A percentile compares a stretch with the other conserved stretches of the same genome.
Evolutionary conservation across 1,140 invertebrate species (phyloP).

Genomic region (Metopolophium dirhodum): DNA sequence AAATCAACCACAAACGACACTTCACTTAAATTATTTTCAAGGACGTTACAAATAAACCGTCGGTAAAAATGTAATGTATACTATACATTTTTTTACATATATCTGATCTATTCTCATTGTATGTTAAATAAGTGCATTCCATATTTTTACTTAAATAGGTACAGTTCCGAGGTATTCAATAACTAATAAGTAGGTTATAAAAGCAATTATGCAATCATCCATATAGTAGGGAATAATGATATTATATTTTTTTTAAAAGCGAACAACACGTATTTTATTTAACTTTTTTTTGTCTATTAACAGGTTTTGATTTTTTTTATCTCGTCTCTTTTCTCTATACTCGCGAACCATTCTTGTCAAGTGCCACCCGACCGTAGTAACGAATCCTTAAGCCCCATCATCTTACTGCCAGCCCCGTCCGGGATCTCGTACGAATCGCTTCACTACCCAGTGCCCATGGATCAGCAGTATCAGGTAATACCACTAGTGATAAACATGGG

Average conservation of each 20-base stretch:
- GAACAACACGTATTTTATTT: neutral
- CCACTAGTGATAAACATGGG: conserved; percentile 15
- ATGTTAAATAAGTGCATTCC: neutral
- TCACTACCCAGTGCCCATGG: conserved; percentile 4
- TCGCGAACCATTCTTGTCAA: neutral
- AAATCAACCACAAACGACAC: conserved; percentile 46
- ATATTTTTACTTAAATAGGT: neutral
- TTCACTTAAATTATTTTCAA: conserved; percentile 31
- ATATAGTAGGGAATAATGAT: neutral
- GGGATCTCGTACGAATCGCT: conserved; percentile 35
- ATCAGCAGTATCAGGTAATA: conserved; percentile 10
- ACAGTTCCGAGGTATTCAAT: neutral
- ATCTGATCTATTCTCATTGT: neutral
- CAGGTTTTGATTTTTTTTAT: neutral
- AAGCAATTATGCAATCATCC: neutral
- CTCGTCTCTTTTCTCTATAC: neutral
- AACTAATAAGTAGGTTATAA: too few species aligned
- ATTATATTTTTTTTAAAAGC: neutral
- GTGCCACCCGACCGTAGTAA: neutral
- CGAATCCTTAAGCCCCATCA: neutral
- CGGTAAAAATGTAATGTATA: neutral
- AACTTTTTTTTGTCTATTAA: neutral
- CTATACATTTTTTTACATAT: neutral
- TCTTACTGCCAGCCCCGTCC: neutral
- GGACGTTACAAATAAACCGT: conserved; percentile 30